Percentiles rank a stretch among this genome's conserved stretches.
Conservation (phyloP, 2,888 invertebrate species). For the Onthophagus sagittarius region DNA sequence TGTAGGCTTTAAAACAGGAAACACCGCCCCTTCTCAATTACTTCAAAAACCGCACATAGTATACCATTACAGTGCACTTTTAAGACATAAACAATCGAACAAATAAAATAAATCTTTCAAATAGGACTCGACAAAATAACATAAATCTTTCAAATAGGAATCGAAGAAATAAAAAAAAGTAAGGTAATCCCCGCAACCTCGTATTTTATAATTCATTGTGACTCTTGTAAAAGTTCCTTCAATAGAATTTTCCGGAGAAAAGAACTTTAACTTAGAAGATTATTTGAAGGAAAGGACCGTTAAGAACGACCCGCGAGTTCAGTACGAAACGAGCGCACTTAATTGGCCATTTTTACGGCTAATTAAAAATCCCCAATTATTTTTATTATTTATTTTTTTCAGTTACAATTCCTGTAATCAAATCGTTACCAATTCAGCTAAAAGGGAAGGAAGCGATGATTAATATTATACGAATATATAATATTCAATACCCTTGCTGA, state of each 20-base stretch:
- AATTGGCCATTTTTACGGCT: background rate
- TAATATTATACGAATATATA: background rate
- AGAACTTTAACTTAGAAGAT: background rate
- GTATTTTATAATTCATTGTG: background rate
- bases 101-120: too few species aligned
- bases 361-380: background rate
- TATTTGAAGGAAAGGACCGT: background rate
- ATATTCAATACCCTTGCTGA: background rate
- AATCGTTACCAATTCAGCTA: background rate
- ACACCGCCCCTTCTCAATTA: background rate
- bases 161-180: background rate
- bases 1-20: background rate
- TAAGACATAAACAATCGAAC: too few species aligned
- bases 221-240: background rate
- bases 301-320: background rate
- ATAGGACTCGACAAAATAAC: too few species aligned
- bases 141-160: too few species aligned
- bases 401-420: too few species aligned
- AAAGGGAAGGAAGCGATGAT: background rate
- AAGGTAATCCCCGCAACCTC: background rate
- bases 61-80: background rate
- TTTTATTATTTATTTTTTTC: too few species aligned
- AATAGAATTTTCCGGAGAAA: background rate
- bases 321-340: background rate
- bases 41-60: background rate